Base-by-base conservation (phyloP, 37 sponge, comb jelly and placozoan species). In the Theonella swinhoei region DNA sequence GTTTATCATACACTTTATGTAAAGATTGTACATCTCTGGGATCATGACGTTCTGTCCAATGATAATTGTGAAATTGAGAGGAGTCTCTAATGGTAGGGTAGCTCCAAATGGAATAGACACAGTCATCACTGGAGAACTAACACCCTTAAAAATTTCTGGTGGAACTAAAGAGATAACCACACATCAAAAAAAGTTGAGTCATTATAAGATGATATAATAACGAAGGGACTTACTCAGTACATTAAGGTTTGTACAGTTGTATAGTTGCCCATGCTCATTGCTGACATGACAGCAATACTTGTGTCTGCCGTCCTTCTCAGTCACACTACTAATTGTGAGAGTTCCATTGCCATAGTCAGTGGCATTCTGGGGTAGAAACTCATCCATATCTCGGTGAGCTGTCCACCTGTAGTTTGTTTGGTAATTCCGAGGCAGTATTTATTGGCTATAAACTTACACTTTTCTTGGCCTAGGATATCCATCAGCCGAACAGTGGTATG, bases 361-460 rank as follows among this genome's bases (percentile, higher is more conserved):
- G 54, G 54, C 54, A 47, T 7, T 47, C 7, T 7, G 54, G 14
- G 54, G 54, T 17, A 47, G 54, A 14, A 14, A 14, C 7, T 7
- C 7, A 7, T 47, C 11, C 14, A 14, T 14, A 17, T 47, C 11
- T 17, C 54, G 54, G 14, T 47, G 11, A 47, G 54, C 54, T 47
- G 54, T 47, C 54, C 54, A 47, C 54, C 54, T 47, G 54, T n/a
- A n/a, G n/a, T n/a, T n/a, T n/a, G n/a, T n/a, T n/a, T n/a, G n/a
- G n/a, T n/a, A n/a, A n/a, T n/a, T n/a, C n/a, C 8, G 29, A 76
- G n/a, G 19, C 22, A 76, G 41, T 14, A 39, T 3, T 29, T 65
- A 1, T 14, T n/a, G n/a, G n/a, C n/a, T n/a, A n/a, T n/a, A n/a
- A n/a, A n/a, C 80, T 25, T 79, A 79, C 80, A 29, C 66, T 36